Evolutionary conservation across 2,113 vertebrate genomes (phyloP).

Genomic region (Cyanocitta stelleri): DNA sequence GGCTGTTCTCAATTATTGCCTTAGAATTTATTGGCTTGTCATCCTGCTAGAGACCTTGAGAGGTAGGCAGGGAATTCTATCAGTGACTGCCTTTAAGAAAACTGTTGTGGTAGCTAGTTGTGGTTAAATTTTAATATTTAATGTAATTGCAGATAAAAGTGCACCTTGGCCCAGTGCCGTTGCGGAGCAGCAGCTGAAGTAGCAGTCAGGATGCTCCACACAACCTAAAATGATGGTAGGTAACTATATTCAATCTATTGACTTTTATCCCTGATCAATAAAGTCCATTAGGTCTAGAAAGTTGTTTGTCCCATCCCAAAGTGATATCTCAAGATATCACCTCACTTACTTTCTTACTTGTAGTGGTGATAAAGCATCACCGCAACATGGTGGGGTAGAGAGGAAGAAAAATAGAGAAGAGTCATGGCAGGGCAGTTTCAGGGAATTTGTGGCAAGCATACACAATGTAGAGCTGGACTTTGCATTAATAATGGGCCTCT

Average conservation of each 20-base stretch:
- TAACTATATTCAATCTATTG: background rate
- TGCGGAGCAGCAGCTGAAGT: background rate
- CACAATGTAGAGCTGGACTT: background rate
- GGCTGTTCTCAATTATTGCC: constrained; percentile 22
- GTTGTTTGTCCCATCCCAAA: background rate
- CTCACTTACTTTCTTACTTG: background rate
- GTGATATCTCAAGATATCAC: background rate
- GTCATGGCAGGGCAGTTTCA: background rate
- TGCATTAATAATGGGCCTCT: background rate
- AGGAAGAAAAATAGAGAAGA: background rate
- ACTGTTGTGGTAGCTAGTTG: background rate
- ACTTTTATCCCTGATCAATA: background rate
- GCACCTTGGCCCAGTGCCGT: background rate
- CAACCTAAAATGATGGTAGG: background rate
- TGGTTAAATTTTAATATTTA: background rate
- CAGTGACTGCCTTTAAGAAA: background rate
- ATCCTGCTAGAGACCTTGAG: background rate
- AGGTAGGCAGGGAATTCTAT: background rate
- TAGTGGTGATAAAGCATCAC: background rate
- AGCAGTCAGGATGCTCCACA: background rate
- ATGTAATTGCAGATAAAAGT: background rate
- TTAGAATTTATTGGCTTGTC: constrained; percentile 16
- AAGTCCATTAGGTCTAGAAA: background rate
- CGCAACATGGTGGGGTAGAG: background rate
- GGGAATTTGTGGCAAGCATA: background rate